Percentiles rank a stretch among this genome's conserved stretches.
phyloP scores from a whole-genome alignment of 64 coral and sea anemone genomes.

The Stichodactyla helianthus region DNA sequence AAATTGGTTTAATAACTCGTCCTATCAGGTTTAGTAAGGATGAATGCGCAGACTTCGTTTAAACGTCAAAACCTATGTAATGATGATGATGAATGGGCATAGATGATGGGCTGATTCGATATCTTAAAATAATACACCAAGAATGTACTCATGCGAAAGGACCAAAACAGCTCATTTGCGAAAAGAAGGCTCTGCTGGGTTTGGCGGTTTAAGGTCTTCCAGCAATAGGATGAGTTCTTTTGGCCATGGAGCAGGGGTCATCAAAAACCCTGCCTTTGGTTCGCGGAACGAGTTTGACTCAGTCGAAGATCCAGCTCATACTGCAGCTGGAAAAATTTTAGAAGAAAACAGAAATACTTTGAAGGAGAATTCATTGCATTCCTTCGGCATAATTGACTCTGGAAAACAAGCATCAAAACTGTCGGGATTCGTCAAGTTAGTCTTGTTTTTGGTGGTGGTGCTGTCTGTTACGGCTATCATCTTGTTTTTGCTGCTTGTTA shows the following conservation, averaged over 20 bases:
- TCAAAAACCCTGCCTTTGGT: not conserved
- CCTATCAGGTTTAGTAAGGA: not conserved
- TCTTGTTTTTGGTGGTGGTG: not conserved
- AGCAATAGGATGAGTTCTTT: not conserved
- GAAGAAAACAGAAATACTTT: conserved; percentile 1
- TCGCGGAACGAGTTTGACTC: too few species aligned
- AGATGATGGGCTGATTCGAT: too few species aligned
- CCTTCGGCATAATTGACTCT: not conserved
- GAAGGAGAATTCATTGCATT: not conserved
- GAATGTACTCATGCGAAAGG: not conserved
- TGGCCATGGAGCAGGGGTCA: not conserved
- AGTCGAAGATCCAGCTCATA: not conserved
- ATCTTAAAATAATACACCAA: not conserved
- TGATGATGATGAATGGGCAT: not conserved
- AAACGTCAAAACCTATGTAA: not conserved
- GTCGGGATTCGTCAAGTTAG: not conserved
- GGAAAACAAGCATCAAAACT: not conserved
- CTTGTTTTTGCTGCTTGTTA: not conserved
- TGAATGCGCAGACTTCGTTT: not conserved
- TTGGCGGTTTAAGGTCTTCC: not conserved
- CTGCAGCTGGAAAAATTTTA: conserved; percentile 1
- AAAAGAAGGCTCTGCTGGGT: not conserved
- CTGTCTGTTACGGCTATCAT: not conserved
- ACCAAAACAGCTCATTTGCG: not conserved
- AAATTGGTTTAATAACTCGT: not conserved